These are phyloP conservation scores for Catharus minimus DNA, from an alignment of 2,113 vertebrate species.

Conservation along the genomic window DNA sequence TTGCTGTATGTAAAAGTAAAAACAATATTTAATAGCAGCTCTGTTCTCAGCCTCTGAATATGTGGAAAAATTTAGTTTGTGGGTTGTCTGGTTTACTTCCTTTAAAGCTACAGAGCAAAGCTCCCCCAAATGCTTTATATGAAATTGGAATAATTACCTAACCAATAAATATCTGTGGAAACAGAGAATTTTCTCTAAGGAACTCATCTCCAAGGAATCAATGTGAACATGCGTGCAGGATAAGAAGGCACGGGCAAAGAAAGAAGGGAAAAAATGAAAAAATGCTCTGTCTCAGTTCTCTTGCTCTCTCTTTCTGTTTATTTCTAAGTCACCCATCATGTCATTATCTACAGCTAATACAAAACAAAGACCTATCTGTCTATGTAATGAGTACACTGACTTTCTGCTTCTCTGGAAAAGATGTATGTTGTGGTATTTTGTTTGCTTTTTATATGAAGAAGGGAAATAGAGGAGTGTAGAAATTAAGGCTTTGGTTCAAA, in stretches of 20 bases:
- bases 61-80: slow-evolving; percentile 50
- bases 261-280: not conserved
- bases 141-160: not conserved
- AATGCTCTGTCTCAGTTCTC: not conserved
- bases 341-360: not conserved
- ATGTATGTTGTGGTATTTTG: not conserved
- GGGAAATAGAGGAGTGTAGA: not conserved
- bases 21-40: slow-evolving; percentile 44
- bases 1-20: slow-evolving; percentile 57
- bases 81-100: slow-evolving; percentile 55
- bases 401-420: not conserved
- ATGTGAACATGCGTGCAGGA: not conserved
- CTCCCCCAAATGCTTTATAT: not conserved
- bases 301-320: not conserved
- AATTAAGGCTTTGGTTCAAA: not conserved
- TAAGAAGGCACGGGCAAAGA: not conserved
- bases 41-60: slow-evolving; percentile 9
- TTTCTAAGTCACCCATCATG: not conserved
- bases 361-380: not conserved
- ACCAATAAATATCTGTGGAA: slow-evolving; percentile 16
- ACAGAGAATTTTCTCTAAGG: not conserved
- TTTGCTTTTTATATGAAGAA: not conserved
- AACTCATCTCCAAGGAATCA: not conserved
- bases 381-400: not conserved
- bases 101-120: slow-evolving; percentile 32